Evolutionary conservation across 2,888 invertebrate species (phyloP), one percentile per base, ranked within the genome.

Genomic region (Aphodius sticticus): DNA sequence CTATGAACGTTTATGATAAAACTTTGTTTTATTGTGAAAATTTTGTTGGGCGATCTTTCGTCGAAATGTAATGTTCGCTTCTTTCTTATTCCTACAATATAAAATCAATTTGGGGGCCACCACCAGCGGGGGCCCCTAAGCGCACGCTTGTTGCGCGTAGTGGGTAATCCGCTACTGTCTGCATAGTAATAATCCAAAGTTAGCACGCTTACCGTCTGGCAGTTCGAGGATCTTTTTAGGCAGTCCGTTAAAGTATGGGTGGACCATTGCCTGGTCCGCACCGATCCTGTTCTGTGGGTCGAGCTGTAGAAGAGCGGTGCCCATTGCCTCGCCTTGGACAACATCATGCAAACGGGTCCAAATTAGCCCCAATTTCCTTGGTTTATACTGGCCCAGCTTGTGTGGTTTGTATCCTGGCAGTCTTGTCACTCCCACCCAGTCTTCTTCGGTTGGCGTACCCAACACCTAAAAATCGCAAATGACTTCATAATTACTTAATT

Each of bases 391-490:
- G 86, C 94, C 94, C 88, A 94, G 89, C 89, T 92, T 93, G 90
- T 96, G 95, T 84, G 94, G 93, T 86, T 94, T 94, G 88, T 97
- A 96, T 82, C 97, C 96, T 14, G 96, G 96, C 86, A 97, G 92
- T 84, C 95, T 94, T 78, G 95, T 94, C 79, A 98, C 97, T 81
- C 98, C 97, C 82, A 93, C 92, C 99, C 99, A 99, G 85, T 95
- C 95, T 84, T 96, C 95, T 89, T 98, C 97, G 14, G 95, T 95
- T 35, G 99, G 99, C 71, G 98, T 97, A 83, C 99, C 99, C 84
- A 99, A 93, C 85, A 97, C 94, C 94, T 96, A 88, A 12, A 86
- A 80, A 82, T 78, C 79, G 78, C 75, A 75, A 78, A 16, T 37
- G 2, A 78, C 26, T 26, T 26, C 26, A 26, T 26, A 26, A 26